phyloP scores from a whole-genome alignment of 1,140 invertebrate species.

The Ceratina japonica region DNA sequence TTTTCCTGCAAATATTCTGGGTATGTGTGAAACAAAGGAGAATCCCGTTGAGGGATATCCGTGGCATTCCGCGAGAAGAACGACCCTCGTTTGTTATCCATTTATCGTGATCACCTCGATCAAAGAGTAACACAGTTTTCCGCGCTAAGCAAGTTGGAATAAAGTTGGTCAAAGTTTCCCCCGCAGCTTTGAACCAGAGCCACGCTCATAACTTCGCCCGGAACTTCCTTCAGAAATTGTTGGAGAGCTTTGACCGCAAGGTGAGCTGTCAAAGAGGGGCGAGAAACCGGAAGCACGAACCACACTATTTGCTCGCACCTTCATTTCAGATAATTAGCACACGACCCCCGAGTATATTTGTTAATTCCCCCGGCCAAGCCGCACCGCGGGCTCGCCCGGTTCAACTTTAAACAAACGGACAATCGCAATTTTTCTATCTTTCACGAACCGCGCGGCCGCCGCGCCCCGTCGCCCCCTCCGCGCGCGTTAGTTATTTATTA shows the following conservation, averaged over 20 bases:
- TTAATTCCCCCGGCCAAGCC: neutral
- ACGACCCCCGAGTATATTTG: neutral
- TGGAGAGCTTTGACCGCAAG: constrained; percentile 4
- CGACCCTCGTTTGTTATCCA: neutral
- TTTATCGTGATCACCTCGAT: neutral
- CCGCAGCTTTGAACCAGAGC: neutral
- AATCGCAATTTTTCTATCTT: neutral
- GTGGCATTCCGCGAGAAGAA: too few species aligned
- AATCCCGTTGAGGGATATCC: too few species aligned
- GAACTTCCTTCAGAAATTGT: constrained; percentile 10
- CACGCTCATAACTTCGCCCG: neutral
- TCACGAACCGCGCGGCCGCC: neutral
- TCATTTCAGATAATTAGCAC: constrained; percentile 10
- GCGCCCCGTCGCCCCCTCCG: too few species aligned
- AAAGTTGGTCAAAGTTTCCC: constrained; percentile 13
- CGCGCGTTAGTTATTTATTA: neutral
- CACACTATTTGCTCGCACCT: neutral
- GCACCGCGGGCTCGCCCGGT: neutral
- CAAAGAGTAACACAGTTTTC: neutral
- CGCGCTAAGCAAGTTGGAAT: constrained; percentile 3
- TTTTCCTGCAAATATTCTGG: too few species aligned
- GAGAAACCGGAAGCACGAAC: neutral
- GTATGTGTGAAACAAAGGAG: too few species aligned
- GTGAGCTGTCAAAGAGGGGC: constrained; percentile 8
- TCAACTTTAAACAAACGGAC: neutral